Evolutionary conservation across 1,140 invertebrate genomes (phyloP).

Genomic region (Paraescarpia echinospica): DNA sequence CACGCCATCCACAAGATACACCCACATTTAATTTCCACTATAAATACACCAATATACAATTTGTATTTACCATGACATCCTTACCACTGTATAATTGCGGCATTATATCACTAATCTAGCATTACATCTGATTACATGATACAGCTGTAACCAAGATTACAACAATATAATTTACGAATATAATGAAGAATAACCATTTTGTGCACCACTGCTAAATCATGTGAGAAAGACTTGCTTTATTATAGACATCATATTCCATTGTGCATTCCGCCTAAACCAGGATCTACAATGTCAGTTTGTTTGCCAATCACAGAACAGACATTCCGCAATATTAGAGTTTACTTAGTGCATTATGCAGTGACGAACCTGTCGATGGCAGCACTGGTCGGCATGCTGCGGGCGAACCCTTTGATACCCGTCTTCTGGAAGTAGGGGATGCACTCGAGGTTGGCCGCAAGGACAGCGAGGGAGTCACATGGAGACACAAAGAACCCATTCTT

Average conservation of each 20-base stretch:
- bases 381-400: conserved; percentile 98
- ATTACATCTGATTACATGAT: not conserved
- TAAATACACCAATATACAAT: not conserved
- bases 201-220: not conserved
- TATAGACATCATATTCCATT: too few species aligned
- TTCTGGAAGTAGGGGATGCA: conserved; percentile 93
- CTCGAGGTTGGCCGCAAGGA: conserved; percentile 87
- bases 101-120: not conserved
- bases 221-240: too few species aligned
- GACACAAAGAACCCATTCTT: conserved; percentile 97
- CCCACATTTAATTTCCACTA: too few species aligned
- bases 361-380: conserved; percentile 83
- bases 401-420: conserved; percentile 81
- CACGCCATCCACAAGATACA: too few species aligned
- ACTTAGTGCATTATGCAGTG: not conserved
- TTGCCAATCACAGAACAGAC: too few species aligned
- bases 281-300: too few species aligned
- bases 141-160: not conserved
- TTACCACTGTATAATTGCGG: not conserved
- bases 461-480: conserved; percentile 95
- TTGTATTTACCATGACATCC: not conserved
- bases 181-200: not conserved
- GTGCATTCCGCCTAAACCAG: too few species aligned
- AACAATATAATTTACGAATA: not conserved
- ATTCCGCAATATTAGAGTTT: not conserved